Evolutionary conservation across 2,888 invertebrate species (phyloP), one percentile per base, ranked within the genome.

Genomic region (Proisotoma minuta): DNA sequence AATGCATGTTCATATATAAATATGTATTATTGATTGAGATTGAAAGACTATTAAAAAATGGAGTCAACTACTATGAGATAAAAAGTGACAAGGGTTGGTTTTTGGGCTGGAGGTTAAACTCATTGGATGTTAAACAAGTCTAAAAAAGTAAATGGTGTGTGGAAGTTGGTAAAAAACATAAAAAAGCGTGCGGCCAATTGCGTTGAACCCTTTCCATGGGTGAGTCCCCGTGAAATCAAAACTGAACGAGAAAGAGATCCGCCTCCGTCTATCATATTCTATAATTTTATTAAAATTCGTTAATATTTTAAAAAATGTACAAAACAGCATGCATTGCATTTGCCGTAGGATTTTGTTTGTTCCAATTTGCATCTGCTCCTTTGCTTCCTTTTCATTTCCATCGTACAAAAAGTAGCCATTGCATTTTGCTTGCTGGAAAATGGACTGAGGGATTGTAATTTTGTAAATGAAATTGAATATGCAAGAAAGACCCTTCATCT

Each of bases 361-460:
- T n/a, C n/a, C n/a, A n/a, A n/a, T n/a, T n/a, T n/a, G 5, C 43
- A 48, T 26, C 20, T 29, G 51, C 48, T 39, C 3, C 39, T 54
- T 51, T 22, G 39, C 62, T 53, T 49, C 59, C 54, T 26, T 60
- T 60, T 64, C 64, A 60, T 57, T 60, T 47, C 28, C 27, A 8
- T 34, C 23, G 2, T 39, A 49, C 26, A 18, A 34, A 40, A 20
- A 28, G 48, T 28, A 43, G 47, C 57, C 50, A n/a, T 5, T 22
- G 15, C 22, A 28, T 27, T 34, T 34, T 34, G 34, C 43, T 43
- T 43, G 43, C 18, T 43, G 18, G 39, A 34, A 43, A 10, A 18
- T 43, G n/a, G n/a, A 3, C 18, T n/a, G 12, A 20, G 20, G 20
- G 39, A 34, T 50, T 12, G 4, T 8, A 50, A 4, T 50, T 50